Percentiles rank a stretch among this genome's conserved stretches.
Evolutionary conservation across 1,140 invertebrate species (phyloP).

Genomic region (Pogonomyrmex californicus): DNA sequence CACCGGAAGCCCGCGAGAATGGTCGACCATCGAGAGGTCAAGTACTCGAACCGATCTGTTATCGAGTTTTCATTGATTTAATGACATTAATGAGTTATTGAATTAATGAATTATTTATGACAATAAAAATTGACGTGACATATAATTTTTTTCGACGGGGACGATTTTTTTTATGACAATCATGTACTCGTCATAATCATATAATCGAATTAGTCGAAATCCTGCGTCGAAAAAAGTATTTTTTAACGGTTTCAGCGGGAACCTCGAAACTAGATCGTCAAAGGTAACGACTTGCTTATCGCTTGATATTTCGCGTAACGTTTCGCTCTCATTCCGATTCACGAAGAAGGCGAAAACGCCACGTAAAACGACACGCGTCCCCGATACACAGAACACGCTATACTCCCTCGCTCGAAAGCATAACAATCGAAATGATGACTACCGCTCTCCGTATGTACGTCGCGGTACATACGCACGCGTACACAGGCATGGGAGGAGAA

Average conservation of each 20-base stretch:
- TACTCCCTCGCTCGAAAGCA: neutral
- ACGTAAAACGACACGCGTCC: neutral
- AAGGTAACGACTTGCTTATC: conserved; percentile 1
- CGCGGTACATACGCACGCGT: neutral
- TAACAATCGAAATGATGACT: conserved; percentile 47
- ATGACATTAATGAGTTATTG: conserved; percentile 20
- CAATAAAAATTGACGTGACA: neutral
- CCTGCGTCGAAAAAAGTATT: too few species aligned
- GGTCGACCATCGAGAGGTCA: conserved; percentile 30
- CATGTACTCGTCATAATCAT: neutral
- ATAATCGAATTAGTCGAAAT: neutral
- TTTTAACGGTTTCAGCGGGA: neutral
- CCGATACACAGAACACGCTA: neutral
- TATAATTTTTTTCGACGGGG: neutral
- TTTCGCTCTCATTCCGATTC: neutral
- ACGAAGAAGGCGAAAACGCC: neutral
- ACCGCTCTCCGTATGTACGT: neutral
- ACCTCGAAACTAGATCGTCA: neutral
- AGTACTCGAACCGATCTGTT: neutral
- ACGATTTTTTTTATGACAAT: neutral
- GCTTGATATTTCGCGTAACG: neutral
- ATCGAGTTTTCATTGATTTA: conserved; percentile 16
- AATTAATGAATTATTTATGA: neutral
- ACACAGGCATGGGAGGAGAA: neutral
- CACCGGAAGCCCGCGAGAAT: conserved; percentile 42